These are phyloP conservation scores for Dasypogon diadema DNA, from an alignment of 2,888 invertebrate genomes.

Conservation along the genomic window DNA sequence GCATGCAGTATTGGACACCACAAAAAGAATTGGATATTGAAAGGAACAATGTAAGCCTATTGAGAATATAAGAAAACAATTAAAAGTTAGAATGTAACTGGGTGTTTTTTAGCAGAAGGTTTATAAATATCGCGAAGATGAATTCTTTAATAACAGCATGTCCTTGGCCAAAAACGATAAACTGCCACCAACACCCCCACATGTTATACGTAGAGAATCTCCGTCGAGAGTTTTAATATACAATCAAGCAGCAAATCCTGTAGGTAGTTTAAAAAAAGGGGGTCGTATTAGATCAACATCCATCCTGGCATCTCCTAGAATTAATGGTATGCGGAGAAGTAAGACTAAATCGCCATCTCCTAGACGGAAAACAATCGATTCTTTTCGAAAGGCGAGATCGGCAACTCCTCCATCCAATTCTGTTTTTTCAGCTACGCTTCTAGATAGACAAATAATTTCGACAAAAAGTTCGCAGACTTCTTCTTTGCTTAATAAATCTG, in stretches of 20 bases:
- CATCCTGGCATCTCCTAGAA: background rate
- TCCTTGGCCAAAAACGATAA: slow-evolving; percentile 1
- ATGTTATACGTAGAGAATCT: slow-evolving; percentile 12
- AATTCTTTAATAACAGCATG: background rate
- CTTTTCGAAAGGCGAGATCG: slow-evolving; percentile 56
- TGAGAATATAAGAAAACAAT: no score
- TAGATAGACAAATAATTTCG: background rate
- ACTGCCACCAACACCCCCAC: slow-evolving; percentile 25
- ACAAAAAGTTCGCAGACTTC: background rate
- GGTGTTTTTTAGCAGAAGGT: no score
- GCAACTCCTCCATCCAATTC: slow-evolving; percentile 53
- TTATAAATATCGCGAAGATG: no score
- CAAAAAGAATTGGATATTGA: background rate
- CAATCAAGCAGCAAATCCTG: slow-evolving; percentile 1
- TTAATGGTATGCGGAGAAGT: slow-evolving; percentile 49
- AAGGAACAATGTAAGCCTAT: background rate
- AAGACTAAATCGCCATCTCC: slow-evolving; percentile 57
- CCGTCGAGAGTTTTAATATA: slow-evolving; percentile 25
- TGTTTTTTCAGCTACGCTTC: background rate
- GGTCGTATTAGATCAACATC: slow-evolving; percentile 8
- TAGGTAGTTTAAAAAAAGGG: background rate
- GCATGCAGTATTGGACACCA: slow-evolving; percentile 31
- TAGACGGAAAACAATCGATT: slow-evolving; percentile 14
- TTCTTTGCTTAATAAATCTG: slow-evolving; percentile 5
- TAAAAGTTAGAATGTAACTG: no score